Evolutionary conservation across 2,797 vertebrate genomes (phyloP).

Genomic region (Otolemur crassicaudatus): DNA sequence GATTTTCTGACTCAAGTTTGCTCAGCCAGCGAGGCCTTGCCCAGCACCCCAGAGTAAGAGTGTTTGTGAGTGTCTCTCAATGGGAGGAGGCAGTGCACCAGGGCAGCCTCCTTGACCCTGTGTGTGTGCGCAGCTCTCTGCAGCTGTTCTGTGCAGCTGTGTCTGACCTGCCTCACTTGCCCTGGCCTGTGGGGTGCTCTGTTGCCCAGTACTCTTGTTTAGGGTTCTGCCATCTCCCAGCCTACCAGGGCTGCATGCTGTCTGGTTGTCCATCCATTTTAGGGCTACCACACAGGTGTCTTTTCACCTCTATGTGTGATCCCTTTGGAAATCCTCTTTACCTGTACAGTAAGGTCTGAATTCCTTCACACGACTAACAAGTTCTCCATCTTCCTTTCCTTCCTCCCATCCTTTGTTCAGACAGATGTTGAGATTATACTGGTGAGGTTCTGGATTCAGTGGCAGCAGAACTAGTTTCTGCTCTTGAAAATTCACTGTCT

Average conservation of each 20-base stretch:
- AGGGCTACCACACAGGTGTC: background rate
- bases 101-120: too few species aligned
- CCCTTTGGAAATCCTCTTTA: background rate
- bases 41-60: background rate
- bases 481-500: background rate
- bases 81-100: rapidly evolving
- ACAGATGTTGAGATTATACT: rapidly evolving
- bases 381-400: too few species aligned
- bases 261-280: background rate
- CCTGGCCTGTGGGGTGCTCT: too few species aligned
- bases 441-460: background rate
- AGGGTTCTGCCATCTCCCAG: background rate
- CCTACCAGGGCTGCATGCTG: background rate
- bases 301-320: too few species aligned
- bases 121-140: background rate
- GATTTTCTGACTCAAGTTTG: background rate
- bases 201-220: background rate
- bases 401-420: background rate
- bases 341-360: too few species aligned
- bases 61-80: background rate
- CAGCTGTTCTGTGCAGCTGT: background rate
- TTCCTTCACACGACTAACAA: rapidly evolving
- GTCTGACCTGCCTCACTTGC: too few species aligned
- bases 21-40: background rate
- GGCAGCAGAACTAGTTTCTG: background rate